Percentiles rank a stretch among this genome's conserved stretches.
Conservation (phyloP, 2,797 vertebrate genomes). For the Hypotaenidia okinawae region DNA sequence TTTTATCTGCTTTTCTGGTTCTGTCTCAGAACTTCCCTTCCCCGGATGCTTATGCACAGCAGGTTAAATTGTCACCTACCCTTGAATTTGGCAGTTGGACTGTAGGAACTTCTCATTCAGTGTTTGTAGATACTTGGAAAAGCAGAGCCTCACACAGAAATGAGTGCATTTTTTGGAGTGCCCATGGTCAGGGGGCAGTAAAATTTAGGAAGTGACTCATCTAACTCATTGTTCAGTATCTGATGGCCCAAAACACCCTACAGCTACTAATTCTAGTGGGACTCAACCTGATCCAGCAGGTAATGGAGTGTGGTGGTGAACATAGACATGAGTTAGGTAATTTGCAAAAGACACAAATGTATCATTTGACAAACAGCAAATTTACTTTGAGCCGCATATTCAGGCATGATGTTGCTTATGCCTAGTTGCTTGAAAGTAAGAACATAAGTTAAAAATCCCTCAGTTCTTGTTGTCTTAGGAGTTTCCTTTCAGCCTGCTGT, state of each 20-base stretch:
- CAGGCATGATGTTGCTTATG: not conserved
- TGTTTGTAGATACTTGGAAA: not conserved
- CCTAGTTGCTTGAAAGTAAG: not conserved
- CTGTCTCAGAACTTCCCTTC: not conserved
- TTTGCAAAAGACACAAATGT: not conserved
- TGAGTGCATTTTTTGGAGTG: not conserved
- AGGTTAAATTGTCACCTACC: not conserved
- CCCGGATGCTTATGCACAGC: not conserved
- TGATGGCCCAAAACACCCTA: not conserved
- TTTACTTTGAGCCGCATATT: not conserved
- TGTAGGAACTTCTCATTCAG: not conserved
- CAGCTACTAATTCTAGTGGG: not conserved
- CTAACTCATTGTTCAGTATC: not conserved
- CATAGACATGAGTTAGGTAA: not conserved
- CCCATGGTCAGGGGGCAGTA: not conserved
- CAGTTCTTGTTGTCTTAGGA: not conserved
- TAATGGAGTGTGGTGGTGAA: not conserved
- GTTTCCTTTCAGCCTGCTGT: not conserved
- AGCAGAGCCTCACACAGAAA: not conserved
- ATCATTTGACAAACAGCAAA: not conserved
- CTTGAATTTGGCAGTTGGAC: not conserved
- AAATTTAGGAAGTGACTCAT: not conserved
- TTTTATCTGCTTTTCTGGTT: not conserved
- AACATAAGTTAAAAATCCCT: not conserved
- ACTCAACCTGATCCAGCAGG: conserved; percentile 13